Conservation (phyloP, 1,140 invertebrate genomes). For the Apis laboriosa region DNA sequence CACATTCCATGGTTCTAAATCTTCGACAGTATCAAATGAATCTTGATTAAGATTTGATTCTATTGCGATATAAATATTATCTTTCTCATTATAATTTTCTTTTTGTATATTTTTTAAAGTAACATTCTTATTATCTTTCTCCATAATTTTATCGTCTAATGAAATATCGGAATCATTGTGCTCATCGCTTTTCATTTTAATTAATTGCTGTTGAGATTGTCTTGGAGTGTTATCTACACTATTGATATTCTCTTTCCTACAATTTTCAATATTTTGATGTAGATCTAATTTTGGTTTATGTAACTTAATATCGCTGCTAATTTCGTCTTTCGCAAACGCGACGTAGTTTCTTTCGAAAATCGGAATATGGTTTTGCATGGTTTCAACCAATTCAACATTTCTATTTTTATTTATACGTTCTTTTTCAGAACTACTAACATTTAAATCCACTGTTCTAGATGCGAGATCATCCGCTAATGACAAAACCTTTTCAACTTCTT, state of each 20-base stretch:
- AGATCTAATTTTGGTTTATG: constrained; percentile 51
- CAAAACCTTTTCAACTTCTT: constrained; percentile 50
- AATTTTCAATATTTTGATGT: constrained; percentile 23
- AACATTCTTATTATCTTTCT: background rate
- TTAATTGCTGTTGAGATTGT: background rate
- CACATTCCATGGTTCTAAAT: constrained; percentile 56
- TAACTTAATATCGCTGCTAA: constrained; percentile 62
- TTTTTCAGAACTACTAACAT: background rate
- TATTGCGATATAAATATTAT: background rate
- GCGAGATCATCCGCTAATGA: constrained; percentile 62
- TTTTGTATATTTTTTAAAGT: background rate
- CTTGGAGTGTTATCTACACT: background rate
- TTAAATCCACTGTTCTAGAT: constrained; percentile 20
- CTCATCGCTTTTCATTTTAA: background rate
- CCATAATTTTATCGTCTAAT: background rate
- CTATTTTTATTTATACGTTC: constrained; percentile 7
- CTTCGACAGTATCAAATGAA: constrained; percentile 35
- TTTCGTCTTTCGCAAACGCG: constrained; percentile 59
- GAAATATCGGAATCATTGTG: background rate
- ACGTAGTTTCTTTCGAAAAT: constrained; percentile 50
- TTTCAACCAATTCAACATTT: constrained; percentile 3
- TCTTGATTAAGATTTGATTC: constrained; percentile 45
- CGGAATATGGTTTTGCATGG: constrained; percentile 1
- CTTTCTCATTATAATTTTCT: background rate
- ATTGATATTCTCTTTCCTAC: constrained; percentile 23